Percentiles rank a stretch among this genome's conserved stretches.
phyloP scores from a whole-genome alignment of 2,888 invertebrate species.

The Perdita meconis region DNA sequence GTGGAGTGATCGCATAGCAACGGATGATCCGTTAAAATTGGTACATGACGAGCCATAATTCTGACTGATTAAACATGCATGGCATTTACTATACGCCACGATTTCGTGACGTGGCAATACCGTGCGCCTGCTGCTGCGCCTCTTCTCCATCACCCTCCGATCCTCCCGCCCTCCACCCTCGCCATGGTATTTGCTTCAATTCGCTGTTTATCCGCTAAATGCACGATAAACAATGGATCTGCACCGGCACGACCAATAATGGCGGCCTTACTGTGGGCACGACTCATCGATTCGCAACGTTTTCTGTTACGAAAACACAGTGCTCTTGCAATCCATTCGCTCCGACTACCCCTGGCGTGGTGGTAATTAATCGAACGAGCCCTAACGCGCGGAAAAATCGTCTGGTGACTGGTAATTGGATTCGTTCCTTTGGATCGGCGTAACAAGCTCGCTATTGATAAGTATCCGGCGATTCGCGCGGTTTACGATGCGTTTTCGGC shows the following conservation, averaged over 20 bases:
- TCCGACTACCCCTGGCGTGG: neutral
- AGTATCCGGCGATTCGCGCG: neutral
- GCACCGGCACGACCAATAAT: constrained; percentile 61
- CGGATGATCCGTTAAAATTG: constrained; percentile 77
- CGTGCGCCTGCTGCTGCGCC: constrained; percentile 37
- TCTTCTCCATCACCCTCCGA: neutral
- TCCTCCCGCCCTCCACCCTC: constrained; percentile 1
- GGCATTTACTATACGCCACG: constrained; percentile 76
- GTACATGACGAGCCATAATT: constrained; percentile 80
- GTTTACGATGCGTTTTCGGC: neutral
- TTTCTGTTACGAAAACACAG: constrained; percentile 55
- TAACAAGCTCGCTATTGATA: constrained; percentile 14
- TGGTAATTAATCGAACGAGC: constrained; percentile 20
- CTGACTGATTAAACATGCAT: constrained; percentile 81
- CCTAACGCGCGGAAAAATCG: constrained; percentile 19
- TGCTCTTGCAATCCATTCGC: neutral
- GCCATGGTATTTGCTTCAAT: constrained; percentile 67
- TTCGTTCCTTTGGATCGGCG: neutral
- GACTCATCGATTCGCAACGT: constrained; percentile 59
- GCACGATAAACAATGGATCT: constrained; percentile 76
- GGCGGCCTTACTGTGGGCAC: constrained; percentile 70
- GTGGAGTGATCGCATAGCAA: constrained; percentile 64
- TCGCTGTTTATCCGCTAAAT: constrained; percentile 80
- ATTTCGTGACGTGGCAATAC: constrained; percentile 76
- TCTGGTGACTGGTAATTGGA: constrained; percentile 15